Evolutionary conservation across 2,888 invertebrate genomes (phyloP), one percentile per base, ranked within the genome.

Genomic region (Gerris lacustris): DNA sequence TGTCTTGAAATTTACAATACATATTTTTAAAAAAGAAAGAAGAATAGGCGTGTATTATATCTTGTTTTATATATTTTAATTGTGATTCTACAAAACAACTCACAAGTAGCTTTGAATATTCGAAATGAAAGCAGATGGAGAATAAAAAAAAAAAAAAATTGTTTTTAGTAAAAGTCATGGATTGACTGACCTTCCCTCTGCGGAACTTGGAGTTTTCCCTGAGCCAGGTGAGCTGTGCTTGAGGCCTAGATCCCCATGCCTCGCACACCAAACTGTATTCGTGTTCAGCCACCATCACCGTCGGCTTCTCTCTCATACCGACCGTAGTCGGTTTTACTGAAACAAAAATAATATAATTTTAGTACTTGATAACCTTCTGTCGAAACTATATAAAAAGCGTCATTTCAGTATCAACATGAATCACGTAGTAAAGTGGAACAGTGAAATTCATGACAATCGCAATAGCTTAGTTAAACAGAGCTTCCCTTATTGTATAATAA

Each of bases 211-310:
- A 83, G 81, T 89, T 90, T 79, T 90, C 92, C 79, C 91, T 88
- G 79, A 87, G 88, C 94, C 94, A 94, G 71, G 88, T 86, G 78
- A 94, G 87, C 76, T 88, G 86, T 47, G 94, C 93, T 75, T 89
- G 88, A 44, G 94, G 94, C 77, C 94, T 86, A 71, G 94, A 94
- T 66, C 94, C 94, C 76, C 87, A 85, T 68, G 91, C 89, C 79
- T 89, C 88, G 81, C 94, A 95, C 72, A 87, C 86, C 76, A 94
- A 83, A 77, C 87, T 88, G 79, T 92, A 90, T 78, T 89, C 88
- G 79, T 88, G 86, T 77, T 89, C 89, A 9, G 93, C 91, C 72
- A 91, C 88, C 82, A 94, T 83, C 77, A 88, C 86, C 77, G 83
- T 83, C 70, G 90, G 91, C 80, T 92, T 93, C 78, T 87, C 86